These are phyloP conservation scores for Neria commutata DNA, from an alignment of 2,888 invertebrate species.

Conservation along the genomic window DNA sequence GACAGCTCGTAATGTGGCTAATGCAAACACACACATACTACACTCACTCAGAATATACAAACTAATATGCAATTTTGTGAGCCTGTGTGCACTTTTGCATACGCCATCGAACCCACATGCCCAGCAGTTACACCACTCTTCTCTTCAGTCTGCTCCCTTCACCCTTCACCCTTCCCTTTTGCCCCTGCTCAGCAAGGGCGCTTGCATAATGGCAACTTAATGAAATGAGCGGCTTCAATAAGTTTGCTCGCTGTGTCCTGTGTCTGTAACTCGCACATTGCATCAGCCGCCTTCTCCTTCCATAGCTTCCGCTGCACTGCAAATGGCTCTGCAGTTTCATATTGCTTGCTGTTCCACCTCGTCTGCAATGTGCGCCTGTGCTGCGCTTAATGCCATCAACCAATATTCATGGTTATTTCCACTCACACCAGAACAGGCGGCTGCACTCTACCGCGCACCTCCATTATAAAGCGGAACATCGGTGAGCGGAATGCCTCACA, in stretches of 20 bases:
- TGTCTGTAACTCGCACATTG: too few relatives aligned
- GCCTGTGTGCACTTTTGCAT: background rate
- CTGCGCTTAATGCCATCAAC: background rate
- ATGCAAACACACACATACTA: conserved; percentile 9
- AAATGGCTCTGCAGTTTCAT: background rate
- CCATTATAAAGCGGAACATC: background rate
- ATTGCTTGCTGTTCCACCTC: background rate
- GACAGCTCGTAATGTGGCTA: conserved; percentile 49
- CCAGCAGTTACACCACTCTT: background rate
- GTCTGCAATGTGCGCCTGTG: background rate
- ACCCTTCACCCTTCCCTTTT: background rate
- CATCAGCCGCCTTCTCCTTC: too few relatives aligned
- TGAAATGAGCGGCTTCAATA: conserved; percentile 52
- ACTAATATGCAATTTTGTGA: background rate
- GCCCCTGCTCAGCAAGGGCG: background rate
- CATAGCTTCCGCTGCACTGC: background rate
- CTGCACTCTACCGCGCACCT: too few relatives aligned
- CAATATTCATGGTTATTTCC: background rate
- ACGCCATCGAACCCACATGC: background rate
- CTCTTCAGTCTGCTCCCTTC: background rate
- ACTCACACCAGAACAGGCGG: too few relatives aligned
- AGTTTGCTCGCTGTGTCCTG: too few relatives aligned
- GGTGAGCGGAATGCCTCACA: background rate
- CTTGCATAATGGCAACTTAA: conserved; percentile 41
- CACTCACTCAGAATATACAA: conserved; percentile 17